Conservation (phyloP, 1,140 invertebrate genomes). For the Plectus sambesii region DNA sequence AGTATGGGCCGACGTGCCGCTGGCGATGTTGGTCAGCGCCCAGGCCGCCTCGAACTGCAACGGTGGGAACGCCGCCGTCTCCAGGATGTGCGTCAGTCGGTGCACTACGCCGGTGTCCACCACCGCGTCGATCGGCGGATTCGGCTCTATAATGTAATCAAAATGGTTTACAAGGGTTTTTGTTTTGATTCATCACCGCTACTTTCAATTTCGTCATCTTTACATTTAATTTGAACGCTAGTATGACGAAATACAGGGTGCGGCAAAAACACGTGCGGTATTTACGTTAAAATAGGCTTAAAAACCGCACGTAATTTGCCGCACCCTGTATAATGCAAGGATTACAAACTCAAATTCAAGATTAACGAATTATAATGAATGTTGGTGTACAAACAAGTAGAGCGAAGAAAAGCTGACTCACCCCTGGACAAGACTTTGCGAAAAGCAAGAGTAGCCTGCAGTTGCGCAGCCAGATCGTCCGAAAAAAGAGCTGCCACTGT, state of each 20-base stretch:
- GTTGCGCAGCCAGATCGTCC: too few relatives aligned
- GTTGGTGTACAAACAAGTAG: not conserved
- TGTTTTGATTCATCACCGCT: not conserved
- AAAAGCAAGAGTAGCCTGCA: slow-evolving; percentile 49
- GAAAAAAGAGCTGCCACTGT: too few relatives aligned
- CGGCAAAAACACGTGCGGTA: slow-evolving; percentile 6
- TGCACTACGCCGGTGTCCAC: slow-evolving; percentile 89
- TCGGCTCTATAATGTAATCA: slow-evolving; percentile 61
- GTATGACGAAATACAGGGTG: too few relatives aligned
- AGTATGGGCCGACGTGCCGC: slow-evolving; percentile 85
- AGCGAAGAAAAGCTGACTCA: slow-evolving; percentile 46
- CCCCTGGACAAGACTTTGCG: slow-evolving; percentile 59
- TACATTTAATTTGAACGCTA: too few relatives aligned
- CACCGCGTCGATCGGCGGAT: slow-evolving; percentile 97
- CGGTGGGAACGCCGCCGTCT: slow-evolving; percentile 67
- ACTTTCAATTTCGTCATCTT: too few relatives aligned
- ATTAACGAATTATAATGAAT: too few relatives aligned
- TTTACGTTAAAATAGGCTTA: too few relatives aligned
- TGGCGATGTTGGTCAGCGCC: slow-evolving; percentile 93
- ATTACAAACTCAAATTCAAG: not conserved
- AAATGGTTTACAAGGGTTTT: slow-evolving; percentile 1
- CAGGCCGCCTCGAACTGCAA: slow-evolving; percentile 95
- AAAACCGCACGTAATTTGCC: too few relatives aligned
- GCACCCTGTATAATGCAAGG: not conserved
- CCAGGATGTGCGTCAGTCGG: slow-evolving; percentile 82